phyloP scores from a whole-genome alignment of 1,140 invertebrate species.

The Stenopsyche tienmushanensis region DNA sequence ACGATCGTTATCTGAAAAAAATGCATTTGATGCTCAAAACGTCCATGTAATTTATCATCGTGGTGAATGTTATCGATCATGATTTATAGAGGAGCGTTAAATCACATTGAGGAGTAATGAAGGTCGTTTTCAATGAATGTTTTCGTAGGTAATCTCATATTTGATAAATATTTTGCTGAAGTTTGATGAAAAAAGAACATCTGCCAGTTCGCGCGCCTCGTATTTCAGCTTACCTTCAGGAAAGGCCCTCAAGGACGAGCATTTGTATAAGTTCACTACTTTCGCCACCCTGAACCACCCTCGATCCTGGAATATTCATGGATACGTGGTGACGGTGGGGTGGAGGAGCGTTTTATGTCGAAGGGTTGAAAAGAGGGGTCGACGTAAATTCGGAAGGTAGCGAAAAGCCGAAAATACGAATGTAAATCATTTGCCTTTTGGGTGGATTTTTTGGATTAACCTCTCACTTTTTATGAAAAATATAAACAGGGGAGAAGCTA shows the following conservation, averaged over 20 bases:
- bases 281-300: background rate
- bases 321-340: background rate
- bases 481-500: no score
- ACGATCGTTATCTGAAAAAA: no score
- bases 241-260: background rate
- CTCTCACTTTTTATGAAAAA: background rate
- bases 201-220: no score
- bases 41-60: no score
- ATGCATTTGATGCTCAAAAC: no score
- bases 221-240: background rate
- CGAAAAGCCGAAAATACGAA: conserved; percentile 9
- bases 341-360: conserved; percentile 1
- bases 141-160: background rate
- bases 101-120: no score
- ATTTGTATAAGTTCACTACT: no score
- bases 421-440: conserved; percentile 20
- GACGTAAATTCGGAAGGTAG: conserved; percentile 4
- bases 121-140: no score
- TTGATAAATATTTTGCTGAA: background rate
- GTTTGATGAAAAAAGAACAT: background rate
- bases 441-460: background rate
- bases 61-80: no score
- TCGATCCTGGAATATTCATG: conserved; percentile 16
- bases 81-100: no score
- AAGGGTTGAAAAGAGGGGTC: conserved; percentile 2